These are phyloP conservation scores for Trissoscelio sp. DNA, from an alignment of 2,888 invertebrate species.

Conservation along the genomic window DNA sequence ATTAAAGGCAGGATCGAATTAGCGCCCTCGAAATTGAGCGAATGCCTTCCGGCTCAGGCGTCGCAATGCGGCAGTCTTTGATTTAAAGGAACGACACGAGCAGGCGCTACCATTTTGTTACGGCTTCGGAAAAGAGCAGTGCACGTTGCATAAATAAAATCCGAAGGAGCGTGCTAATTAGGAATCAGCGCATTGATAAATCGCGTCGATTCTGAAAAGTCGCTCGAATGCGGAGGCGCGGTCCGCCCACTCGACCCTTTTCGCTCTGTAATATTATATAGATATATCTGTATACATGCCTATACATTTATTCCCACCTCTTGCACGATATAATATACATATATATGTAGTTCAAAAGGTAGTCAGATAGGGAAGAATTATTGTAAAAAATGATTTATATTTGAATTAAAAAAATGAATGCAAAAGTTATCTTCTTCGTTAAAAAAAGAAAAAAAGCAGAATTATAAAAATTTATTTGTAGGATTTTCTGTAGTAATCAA, in stretches of 20 bases:
- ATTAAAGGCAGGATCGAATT: slow-evolving; percentile 10
- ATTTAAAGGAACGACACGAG: slow-evolving; percentile 41
- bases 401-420: neutral
- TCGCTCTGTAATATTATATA: slow-evolving; percentile 32
- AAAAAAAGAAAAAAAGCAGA: too few species aligned
- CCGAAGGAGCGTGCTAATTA: slow-evolving; percentile 75
- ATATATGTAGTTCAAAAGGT: neutral
- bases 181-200: slow-evolving; percentile 77
- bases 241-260: slow-evolving; percentile 74
- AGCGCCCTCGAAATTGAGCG: slow-evolving; percentile 39
- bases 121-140: slow-evolving; percentile 31
- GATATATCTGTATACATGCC: neutral
- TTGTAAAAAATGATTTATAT: neutral
- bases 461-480: too few species aligned
- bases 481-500: too few species aligned
- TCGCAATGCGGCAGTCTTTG: slow-evolving; percentile 68
- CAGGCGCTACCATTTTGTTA: slow-evolving; percentile 48
- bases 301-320: slow-evolving; percentile 7
- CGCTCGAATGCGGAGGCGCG: slow-evolving; percentile 75
- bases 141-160: slow-evolving; percentile 63
- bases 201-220: slow-evolving; percentile 78
- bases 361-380: neutral
- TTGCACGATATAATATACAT: neutral
- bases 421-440: too few species aligned
- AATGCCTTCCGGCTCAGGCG: slow-evolving; percentile 58